Conservation (phyloP, 2,888 invertebrate species). For the Acanthosoma haemorrhoidale region DNA sequence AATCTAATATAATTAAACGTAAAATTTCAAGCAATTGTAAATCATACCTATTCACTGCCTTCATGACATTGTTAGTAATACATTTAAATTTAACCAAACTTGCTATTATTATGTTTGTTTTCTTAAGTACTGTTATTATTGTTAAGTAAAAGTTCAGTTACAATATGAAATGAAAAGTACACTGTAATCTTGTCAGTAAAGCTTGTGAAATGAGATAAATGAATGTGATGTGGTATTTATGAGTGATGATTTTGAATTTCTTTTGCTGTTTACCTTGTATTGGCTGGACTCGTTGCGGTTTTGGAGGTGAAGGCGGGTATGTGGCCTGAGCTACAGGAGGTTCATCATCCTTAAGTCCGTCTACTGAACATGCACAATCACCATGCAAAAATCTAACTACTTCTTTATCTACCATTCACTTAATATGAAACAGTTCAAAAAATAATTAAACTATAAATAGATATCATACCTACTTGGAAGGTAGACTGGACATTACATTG, state of each 20-base stretch:
- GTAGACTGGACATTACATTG: background rate
- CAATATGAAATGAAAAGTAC: too few species aligned
- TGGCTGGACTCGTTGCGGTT: slow-evolving; percentile 21
- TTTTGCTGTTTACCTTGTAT: slow-evolving; percentile 24
- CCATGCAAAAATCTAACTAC: slow-evolving; percentile 21
- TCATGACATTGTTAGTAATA: too few species aligned
- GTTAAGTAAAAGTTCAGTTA: too few species aligned
- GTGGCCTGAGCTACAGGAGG: slow-evolving; percentile 7
- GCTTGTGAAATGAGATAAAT: background rate
- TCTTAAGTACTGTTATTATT: too few species aligned
- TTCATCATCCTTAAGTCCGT: background rate
- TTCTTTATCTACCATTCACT: background rate
- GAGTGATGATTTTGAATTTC: background rate
- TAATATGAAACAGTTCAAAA: background rate
- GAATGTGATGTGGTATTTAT: background rate
- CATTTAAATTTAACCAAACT: too few species aligned
- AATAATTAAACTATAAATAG: background rate
- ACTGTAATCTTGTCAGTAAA: background rate
- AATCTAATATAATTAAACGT: too few species aligned
- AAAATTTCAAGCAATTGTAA: too few species aligned
- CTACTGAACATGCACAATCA: slow-evolving; percentile 24
- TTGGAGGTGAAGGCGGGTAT: slow-evolving; percentile 27
- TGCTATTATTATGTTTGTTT: too few species aligned
- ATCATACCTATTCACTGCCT: too few species aligned
- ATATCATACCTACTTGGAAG: slow-evolving; percentile 1